Conservation (phyloP, 2,888 invertebrate genomes). For the Perithous albicinctus region DNA sequence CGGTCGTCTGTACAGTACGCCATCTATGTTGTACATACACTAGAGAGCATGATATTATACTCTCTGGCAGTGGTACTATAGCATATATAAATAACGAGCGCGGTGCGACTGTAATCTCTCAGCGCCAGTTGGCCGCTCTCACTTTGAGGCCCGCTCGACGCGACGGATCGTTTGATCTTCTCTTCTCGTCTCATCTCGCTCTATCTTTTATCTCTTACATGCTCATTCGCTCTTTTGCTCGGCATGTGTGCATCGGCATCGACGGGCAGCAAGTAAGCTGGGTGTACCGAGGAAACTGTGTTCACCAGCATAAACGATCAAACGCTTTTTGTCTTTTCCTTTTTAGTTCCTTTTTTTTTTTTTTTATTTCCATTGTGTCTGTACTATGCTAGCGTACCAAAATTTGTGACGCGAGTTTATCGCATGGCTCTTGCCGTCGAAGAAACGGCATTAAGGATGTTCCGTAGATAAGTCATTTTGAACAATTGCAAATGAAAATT, state of each 20-base stretch:
- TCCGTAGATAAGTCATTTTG: too few species aligned
- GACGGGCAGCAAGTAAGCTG: constrained; percentile 35
- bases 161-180: constrained; percentile 69
- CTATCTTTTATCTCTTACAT: constrained; percentile 20
- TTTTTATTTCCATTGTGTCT: constrained; percentile 2
- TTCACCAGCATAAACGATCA: constrained; percentile 54
- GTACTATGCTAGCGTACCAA: neutral
- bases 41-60: constrained; percentile 19
- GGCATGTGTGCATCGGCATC: constrained; percentile 6
- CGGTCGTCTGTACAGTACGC: constrained; percentile 1
- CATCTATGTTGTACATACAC: constrained; percentile 27
- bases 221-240: constrained; percentile 50
- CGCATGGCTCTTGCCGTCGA: neutral
- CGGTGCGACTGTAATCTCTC: constrained; percentile 69
- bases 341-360: neutral
- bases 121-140: constrained; percentile 69
- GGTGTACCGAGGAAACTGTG: constrained; percentile 30
- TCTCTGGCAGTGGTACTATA: constrained; percentile 42
- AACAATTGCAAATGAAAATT: too few species aligned
- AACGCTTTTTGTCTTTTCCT: constrained; percentile 52
- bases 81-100: constrained; percentile 68
- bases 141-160: constrained; percentile 69
- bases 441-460: too few species aligned
- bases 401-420: neutral
- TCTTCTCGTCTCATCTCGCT: constrained; percentile 50